A percentile compares a stretch with the other conserved stretches of the same genome.
Evolutionary conservation across 2,113 vertebrate species (phyloP).

Genomic region (Manacus vitellinus): DNA sequence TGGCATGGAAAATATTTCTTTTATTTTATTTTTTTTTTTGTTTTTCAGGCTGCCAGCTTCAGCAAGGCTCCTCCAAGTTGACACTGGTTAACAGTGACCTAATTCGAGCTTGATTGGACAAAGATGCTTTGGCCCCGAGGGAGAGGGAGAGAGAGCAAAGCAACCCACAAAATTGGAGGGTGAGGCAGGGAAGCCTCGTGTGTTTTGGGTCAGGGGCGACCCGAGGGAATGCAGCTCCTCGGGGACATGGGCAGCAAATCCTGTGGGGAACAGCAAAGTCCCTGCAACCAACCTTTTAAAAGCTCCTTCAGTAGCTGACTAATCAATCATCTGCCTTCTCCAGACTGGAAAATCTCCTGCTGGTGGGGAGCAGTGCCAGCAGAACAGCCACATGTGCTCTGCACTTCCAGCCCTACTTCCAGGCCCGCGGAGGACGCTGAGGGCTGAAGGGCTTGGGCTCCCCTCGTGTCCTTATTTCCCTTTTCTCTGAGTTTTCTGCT

Average conservation of each 20-base stretch:
- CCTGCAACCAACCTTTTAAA: neutral
- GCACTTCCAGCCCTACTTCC: neutral
- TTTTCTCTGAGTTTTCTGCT: neutral
- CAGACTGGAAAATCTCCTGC: neutral
- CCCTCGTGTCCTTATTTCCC: neutral
- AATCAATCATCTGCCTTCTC: neutral
- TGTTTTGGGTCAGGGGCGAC: neutral
- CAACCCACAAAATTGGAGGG: neutral
- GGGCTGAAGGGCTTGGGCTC: neutral
- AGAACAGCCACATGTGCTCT: neutral
- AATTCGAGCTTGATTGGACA: slow-evolving; percentile 31
- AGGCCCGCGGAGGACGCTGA: neutral
- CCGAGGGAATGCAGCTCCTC: neutral
- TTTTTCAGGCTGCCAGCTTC: slow-evolving; percentile 46
- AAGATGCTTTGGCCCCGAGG: slow-evolving; percentile 38
- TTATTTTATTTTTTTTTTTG: neutral
- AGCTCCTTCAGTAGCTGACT: neutral
- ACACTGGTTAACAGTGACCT: slow-evolving; percentile 47
- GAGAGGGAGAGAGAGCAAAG: neutral
- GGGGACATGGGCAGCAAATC: neutral
- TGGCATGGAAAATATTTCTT: slow-evolving; percentile 56
- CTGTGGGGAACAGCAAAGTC: neutral
- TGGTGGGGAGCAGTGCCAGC: neutral
- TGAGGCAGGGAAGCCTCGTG: neutral
- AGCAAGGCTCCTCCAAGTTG: slow-evolving; percentile 41